Percentiles rank a stretch among this genome's conserved stretches.
These are phyloP conservation scores for Nomada ferruginata DNA, from an alignment of 2,888 invertebrate genomes.

Conservation along the genomic window DNA sequence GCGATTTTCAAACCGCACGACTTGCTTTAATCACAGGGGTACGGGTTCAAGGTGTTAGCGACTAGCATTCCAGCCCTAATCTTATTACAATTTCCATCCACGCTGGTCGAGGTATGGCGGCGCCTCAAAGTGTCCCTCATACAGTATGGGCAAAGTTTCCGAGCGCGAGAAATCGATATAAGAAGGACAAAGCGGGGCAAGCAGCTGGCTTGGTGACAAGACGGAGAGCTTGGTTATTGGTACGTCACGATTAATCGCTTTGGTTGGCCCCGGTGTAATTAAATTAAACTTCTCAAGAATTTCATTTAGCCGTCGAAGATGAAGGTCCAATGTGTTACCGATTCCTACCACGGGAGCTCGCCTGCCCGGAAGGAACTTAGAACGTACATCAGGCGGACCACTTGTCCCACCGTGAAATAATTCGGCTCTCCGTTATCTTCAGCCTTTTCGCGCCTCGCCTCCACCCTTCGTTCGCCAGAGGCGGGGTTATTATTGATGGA, in stretches of 20 bases:
- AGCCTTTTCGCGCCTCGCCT: background rate
- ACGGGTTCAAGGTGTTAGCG: slow-evolving; percentile 5
- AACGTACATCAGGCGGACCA: slow-evolving; percentile 65
- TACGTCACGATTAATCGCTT: slow-evolving; percentile 76
- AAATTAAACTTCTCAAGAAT: slow-evolving; percentile 80
- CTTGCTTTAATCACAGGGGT: slow-evolving; percentile 1
- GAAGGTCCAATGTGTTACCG: slow-evolving; percentile 77
- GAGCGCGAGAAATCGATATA: slow-evolving; percentile 40
- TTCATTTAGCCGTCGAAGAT: slow-evolving; percentile 76
- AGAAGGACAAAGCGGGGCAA: slow-evolving; percentile 30
- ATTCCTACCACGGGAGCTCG: slow-evolving; percentile 66
- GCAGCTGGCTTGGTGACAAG: slow-evolving; percentile 16
- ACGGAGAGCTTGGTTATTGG: slow-evolving; percentile 62
- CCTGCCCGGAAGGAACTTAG: slow-evolving; percentile 62
- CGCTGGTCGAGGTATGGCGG: background rate
- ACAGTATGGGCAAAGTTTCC: slow-evolving; percentile 53
- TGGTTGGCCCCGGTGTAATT: slow-evolving; percentile 73
- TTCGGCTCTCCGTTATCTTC: slow-evolving; percentile 25
- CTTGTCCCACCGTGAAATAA: slow-evolving; percentile 59
- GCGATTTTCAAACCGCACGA: background rate
- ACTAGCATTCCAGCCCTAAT: slow-evolving; percentile 22
- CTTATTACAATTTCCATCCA: slow-evolving; percentile 30
- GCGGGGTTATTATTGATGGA: slow-evolving; percentile 69
- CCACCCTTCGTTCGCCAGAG: slow-evolving; percentile 8
- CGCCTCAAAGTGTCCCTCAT: slow-evolving; percentile 37